A percentile compares a stretch with the other conserved stretches of the same genome.
Evolutionary conservation across 2,113 vertebrate genomes (phyloP).

Genomic region (Ciconia boyciana): DNA sequence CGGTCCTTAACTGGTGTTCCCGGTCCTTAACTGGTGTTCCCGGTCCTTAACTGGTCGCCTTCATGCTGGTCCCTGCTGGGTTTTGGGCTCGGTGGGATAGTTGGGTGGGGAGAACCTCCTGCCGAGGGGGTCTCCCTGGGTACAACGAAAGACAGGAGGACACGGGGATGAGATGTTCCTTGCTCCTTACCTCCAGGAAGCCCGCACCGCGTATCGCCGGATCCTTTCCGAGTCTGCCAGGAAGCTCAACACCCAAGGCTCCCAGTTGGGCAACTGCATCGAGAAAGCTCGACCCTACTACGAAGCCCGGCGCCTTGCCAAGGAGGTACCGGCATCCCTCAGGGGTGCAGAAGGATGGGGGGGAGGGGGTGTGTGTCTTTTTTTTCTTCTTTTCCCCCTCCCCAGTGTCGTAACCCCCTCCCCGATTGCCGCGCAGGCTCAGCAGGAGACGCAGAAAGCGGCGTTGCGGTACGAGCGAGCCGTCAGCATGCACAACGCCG

Average conservation of each 20-base stretch:
- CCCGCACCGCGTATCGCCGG: slow-evolving; percentile 86
- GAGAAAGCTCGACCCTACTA: slow-evolving; percentile 92
- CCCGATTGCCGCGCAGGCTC: slow-evolving; percentile 72
- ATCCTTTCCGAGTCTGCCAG: slow-evolving; percentile 89
- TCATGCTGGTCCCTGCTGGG: not conserved
- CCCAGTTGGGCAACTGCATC: slow-evolving; percentile 86
- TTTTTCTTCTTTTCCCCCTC: no score
- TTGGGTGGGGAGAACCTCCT: not conserved
- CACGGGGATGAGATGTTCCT: no score
- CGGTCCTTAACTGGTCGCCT: no score
- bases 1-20: no score
- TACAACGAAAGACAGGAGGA: no score
- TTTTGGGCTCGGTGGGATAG: not conserved
- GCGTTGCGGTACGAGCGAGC: slow-evolving; percentile 88
- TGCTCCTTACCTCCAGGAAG: slow-evolving; percentile 72
- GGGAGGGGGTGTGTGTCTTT: no score
- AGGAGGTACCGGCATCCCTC: slow-evolving; percentile 70
- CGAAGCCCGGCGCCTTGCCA: slow-evolving; percentile 86
- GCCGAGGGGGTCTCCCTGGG: no score
- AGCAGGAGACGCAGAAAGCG: slow-evolving; percentile 91
- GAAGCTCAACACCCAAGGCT: slow-evolving; percentile 86
- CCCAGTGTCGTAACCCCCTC: not conserved
- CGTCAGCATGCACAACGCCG: slow-evolving; percentile 90
- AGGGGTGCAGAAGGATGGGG: no score
- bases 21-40: no score